Evolutionary conservation across 2,113 vertebrate genomes (phyloP), one percentile per base, ranked within the genome.

Genomic region (Datnioides undecimradiatus): DNA sequence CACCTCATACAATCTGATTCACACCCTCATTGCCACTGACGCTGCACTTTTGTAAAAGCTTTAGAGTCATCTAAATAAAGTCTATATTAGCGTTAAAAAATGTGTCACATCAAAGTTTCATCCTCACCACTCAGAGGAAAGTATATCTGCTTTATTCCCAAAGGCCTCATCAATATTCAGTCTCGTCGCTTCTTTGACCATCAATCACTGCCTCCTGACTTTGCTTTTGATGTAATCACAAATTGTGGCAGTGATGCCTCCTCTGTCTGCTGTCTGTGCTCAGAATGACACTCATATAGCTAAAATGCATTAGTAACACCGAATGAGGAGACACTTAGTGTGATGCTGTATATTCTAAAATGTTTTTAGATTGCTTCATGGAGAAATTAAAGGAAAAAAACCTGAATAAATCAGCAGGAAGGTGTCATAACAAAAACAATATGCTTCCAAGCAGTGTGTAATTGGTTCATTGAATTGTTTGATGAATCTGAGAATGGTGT

Each of bases 201-300:
- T 74, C 72, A 78, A 74, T 80, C 62, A 72, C 73, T 62, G 52
- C 33, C 19, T 34, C 75, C 64, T 58, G 59, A 76, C 55, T 72
- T 59, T 65, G 65, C 72, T 75, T 81, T 57, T 40, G 16, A 54
- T 19, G 58, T 55, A 69, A 73, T 70, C 19, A 27, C 57, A 13
- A 52, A 60, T 65, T 74, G 60, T 75, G 69, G 64, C 73, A 59
- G 58, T 21, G 19, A 45, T 49, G 48, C 65, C 38, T 54, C 41
- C 40, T 46, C 21, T 14, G 21, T 48, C 52, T 73, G 66, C 64
- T 46, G 17, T 27, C 43, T 27, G n/a, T n/a, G 1, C 25, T 41
- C 21, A 83, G 58, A 84, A 84, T 46, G 67, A 51, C 55, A 60
- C 54, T 73, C 12, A 29, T 23, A 70, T 27, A n/a, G 25, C 40